Evolutionary conservation across 2,113 vertebrate genomes (phyloP).

Genomic region (Rhinoptilus africanus): DNA sequence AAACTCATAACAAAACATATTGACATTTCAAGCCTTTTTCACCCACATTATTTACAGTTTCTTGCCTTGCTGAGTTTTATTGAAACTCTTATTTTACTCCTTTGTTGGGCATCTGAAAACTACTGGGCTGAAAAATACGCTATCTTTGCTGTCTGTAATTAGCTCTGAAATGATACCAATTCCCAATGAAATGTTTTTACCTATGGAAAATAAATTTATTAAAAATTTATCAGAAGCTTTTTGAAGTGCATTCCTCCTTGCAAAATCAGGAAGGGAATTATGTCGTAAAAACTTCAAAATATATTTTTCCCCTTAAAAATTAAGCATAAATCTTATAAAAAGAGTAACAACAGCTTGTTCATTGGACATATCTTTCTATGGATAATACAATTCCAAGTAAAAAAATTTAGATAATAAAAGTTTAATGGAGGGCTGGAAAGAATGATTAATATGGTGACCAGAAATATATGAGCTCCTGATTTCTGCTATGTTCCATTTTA

Average conservation of each 20-base stretch:
- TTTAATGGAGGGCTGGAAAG: neutral
- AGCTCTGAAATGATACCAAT: slow-evolving; percentile 52
- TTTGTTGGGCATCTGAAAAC: slow-evolving; percentile 66
- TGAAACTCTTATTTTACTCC: slow-evolving; percentile 67
- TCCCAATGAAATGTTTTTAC: slow-evolving; percentile 22
- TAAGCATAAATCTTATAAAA: neutral
- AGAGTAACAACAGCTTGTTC: neutral
- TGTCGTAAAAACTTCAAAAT: neutral
- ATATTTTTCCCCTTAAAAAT: neutral
- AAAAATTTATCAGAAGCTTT: slow-evolving; percentile 50
- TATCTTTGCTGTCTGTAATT: slow-evolving; percentile 62
- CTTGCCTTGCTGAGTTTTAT: slow-evolving; percentile 68
- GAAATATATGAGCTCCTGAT: neutral
- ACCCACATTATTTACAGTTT: slow-evolving; percentile 57
- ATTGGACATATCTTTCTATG: neutral
- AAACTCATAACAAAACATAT: slow-evolving; percentile 60
- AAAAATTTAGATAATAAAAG: neutral
- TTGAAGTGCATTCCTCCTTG: neutral
- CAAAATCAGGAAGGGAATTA: slow-evolving; percentile 29
- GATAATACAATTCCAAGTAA: neutral
- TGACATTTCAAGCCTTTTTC: slow-evolving; percentile 71
- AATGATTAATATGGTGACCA: neutral
- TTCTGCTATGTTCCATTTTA: neutral
- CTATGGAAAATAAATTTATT: slow-evolving; percentile 50
- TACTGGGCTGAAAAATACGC: slow-evolving; percentile 66